A percentile compares a stretch with the other conserved stretches of the same genome.
phyloP scores from a whole-genome alignment of 1,140 invertebrate genomes.

The Megalopta genalis region DNA sequence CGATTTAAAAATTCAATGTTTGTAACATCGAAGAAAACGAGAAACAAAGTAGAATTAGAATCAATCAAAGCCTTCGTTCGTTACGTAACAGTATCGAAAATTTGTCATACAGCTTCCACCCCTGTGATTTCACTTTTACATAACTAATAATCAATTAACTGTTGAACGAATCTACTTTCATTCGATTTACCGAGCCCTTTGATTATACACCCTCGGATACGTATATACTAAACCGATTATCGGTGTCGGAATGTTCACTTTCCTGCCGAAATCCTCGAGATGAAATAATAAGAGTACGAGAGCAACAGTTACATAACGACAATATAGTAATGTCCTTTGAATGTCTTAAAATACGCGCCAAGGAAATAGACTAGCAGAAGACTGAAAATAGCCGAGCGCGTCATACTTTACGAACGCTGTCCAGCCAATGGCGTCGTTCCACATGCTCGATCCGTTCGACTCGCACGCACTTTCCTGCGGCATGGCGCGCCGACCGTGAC shows the following conservation, averaged over 20 bases:
- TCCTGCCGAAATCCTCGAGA: not conserved
- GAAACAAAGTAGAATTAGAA: not conserved
- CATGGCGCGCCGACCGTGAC: constrained; percentile 7
- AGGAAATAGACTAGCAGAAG: constrained; percentile 78
- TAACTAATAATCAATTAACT: not conserved
- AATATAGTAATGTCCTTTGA: constrained; percentile 72
- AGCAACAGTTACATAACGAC: constrained; percentile 63
- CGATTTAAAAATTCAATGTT: not conserved
- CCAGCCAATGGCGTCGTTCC: constrained; percentile 76
- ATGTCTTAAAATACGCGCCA: constrained; percentile 80
- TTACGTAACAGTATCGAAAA: constrained; percentile 23
- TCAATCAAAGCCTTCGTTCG: not conserved
- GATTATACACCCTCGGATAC: too few relatives aligned
- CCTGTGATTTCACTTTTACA: not conserved
- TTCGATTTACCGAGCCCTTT: not conserved
- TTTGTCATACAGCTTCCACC: not conserved
- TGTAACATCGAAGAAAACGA: not conserved
- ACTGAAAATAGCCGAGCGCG: constrained; percentile 75
- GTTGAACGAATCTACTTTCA: not conserved
- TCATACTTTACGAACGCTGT: constrained; percentile 63
- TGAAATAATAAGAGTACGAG: constrained; percentile 59
- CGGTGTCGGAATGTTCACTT: too few relatives aligned
- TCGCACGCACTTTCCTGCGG: constrained; percentile 26
- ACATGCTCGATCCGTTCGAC: constrained; percentile 71
- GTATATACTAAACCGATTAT: not conserved